Conservation (phyloP, 2,888 invertebrate species). For the Ormyrus pomaceus region DNA sequence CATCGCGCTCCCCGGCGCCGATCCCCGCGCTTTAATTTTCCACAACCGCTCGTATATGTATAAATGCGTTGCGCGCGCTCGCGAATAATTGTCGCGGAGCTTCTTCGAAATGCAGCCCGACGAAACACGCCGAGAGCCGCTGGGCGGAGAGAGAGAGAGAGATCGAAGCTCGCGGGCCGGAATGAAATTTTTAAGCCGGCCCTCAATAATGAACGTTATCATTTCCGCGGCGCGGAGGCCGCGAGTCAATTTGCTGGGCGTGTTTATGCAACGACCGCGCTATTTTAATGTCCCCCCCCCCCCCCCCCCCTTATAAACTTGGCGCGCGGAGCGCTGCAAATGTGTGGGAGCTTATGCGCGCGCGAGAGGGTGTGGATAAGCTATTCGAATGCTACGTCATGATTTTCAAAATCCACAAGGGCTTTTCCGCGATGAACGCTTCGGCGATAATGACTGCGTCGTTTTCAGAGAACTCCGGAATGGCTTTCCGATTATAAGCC, state of each 20-base stretch:
- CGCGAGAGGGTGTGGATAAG: neutral
- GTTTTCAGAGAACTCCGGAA: neutral
- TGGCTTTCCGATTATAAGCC: neutral
- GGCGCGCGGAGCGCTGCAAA: neutral
- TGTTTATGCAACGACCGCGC: slow-evolving; percentile 7
- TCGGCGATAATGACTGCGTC: neutral
- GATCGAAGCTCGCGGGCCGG: neutral
- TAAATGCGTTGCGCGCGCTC: too few relatives aligned
- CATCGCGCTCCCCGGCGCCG: neutral
- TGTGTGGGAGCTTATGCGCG: neutral
- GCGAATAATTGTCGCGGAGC: neutral
- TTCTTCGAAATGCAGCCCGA: slow-evolving; percentile 5
- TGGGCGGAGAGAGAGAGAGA: neutral
- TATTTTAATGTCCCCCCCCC: neutral
- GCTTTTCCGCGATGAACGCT: slow-evolving; percentile 12
- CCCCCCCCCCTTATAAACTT: neutral
- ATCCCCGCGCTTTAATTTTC: too few relatives aligned
- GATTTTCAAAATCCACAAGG: slow-evolving; percentile 17
- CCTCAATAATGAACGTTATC: slow-evolving; percentile 29
- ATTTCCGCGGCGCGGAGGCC: neutral
- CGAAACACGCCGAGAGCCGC: neutral
- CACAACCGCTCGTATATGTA: neutral
- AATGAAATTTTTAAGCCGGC: slow-evolving; percentile 7
- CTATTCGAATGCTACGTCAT: too few relatives aligned
- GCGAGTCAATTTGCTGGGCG: slow-evolving; percentile 3